Conservation (phyloP, 2,113 vertebrate species). For the Cettia cetti region DNA sequence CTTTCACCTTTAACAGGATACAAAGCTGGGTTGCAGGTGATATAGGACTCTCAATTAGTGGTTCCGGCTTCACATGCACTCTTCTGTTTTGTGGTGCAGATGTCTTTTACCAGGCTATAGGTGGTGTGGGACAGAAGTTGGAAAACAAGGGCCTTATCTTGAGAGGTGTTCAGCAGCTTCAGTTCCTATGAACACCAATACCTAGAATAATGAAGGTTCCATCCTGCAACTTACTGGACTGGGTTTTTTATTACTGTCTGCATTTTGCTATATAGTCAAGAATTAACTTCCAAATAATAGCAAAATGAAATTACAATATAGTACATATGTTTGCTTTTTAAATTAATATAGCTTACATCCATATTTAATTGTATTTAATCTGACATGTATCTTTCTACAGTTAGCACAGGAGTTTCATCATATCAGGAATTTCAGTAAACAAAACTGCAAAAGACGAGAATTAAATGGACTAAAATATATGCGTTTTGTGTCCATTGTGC, state of each 20-base stretch:
- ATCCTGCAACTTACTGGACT: neutral
- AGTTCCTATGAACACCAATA: neutral
- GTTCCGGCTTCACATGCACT: neutral
- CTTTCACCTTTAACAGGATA: neutral
- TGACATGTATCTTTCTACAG: neutral
- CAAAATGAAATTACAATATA: neutral
- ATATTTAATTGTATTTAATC: neutral
- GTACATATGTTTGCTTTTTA: neutral
- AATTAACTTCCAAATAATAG: neutral
- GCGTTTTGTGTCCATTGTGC: neutral
- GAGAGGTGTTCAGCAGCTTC: neutral
- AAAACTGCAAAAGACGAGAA: neutral
- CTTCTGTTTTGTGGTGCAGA: neutral
- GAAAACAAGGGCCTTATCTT: neutral
- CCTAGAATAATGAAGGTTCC: neutral
- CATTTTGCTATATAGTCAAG: neutral
- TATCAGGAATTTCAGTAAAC: neutral
- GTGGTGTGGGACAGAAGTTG: neutral
- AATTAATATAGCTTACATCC: neutral
- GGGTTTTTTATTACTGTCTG: neutral
- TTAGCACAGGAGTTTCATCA: neutral
- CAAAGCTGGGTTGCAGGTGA: neutral
- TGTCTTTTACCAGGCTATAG: neutral
- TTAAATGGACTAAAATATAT: neutral
- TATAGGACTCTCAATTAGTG: neutral